These are phyloP conservation scores for Anagyrus pseudococci DNA, from an alignment of 2,888 invertebrate species.

Conservation along the genomic window DNA sequence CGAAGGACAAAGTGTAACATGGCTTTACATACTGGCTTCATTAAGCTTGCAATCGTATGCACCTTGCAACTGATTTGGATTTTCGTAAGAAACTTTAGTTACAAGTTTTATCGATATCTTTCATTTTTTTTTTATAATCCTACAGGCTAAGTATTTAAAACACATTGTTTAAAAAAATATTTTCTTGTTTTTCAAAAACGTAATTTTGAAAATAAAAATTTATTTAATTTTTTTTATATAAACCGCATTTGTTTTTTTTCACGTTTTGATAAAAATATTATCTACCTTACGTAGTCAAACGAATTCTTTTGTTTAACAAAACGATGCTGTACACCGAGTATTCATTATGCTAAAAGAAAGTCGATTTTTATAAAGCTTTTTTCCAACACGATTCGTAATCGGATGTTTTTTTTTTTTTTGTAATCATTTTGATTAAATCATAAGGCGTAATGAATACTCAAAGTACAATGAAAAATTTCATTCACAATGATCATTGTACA, in stretches of 20 bases:
- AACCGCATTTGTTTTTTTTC: slow-evolving; percentile 13
- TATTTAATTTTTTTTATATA: slow-evolving; percentile 18
- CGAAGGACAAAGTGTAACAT: slow-evolving; percentile 38
- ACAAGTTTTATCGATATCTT: slow-evolving; percentile 17
- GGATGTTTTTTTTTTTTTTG: too few relatives aligned
- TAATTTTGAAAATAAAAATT: slow-evolving; percentile 34
- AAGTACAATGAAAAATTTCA: too few relatives aligned
- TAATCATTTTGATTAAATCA: too few relatives aligned
- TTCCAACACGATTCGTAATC: too few relatives aligned
- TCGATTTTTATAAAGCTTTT: too few relatives aligned
- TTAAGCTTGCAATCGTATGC: slow-evolving; percentile 32
- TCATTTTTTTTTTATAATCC: slow-evolving; percentile 19
- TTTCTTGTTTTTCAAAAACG: slow-evolving; percentile 25
- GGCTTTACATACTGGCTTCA: slow-evolving; percentile 34
- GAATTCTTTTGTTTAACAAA: slow-evolving; percentile 24
- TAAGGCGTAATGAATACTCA: too few relatives aligned
- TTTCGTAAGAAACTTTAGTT: too few relatives aligned
- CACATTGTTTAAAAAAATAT: slow-evolving; percentile 35
- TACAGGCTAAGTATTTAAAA: slow-evolving; percentile 29
- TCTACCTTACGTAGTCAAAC: slow-evolving; percentile 25
- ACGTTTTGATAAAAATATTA: slow-evolving; percentile 35
- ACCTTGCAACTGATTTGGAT: slow-evolving; percentile 29
- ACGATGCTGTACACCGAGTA: slow-evolving; percentile 31
- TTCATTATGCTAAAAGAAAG: slow-evolving; percentile 21
- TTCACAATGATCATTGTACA: too few relatives aligned